phyloP scores from a whole-genome alignment of 37 sponge, comb jelly and placozoan species.

The Aplysina aerophoba region DNA sequence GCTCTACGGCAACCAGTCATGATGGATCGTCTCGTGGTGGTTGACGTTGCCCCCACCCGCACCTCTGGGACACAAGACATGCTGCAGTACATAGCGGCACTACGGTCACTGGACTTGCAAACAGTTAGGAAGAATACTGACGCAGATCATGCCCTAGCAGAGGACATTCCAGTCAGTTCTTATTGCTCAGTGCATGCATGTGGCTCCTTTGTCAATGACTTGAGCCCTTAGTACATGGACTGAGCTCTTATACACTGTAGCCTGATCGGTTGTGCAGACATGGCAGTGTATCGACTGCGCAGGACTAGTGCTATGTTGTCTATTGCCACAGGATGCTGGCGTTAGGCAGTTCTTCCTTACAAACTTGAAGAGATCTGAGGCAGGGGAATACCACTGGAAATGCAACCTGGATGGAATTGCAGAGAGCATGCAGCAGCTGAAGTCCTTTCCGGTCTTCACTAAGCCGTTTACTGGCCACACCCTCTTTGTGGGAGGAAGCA shows the following conservation, averaged over 20 bases:
- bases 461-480: conserved; percentile 42
- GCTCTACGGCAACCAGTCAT: conserved; percentile 65
- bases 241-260: not conserved
- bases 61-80: conserved; percentile 32
- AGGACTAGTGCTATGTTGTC: conserved; percentile 8
- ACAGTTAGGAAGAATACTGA: conserved; percentile 49
- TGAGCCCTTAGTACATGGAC: conserved; percentile 60
- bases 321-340: conserved; percentile 7
- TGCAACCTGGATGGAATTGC: conserved; percentile 64
- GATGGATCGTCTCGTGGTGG: conserved; percentile 71
- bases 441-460: conserved; percentile 4
- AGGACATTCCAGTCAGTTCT: conserved; percentile 53
- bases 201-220: not conserved
- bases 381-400: conserved; percentile 46
- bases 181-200: not conserved
- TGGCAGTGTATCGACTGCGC: not conserved
- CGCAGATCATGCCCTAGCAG: conserved; percentile 45
- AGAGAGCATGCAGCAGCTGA: conserved; percentile 11
- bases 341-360: conserved; percentile 71
- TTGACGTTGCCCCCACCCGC: conserved; percentile 73
- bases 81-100: conserved; percentile 15
- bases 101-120: conserved; percentile 46
- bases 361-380: conserved; percentile 40
- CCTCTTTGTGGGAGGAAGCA: conserved; percentile 72
- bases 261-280: not conserved